Percentiles rank a stretch among this genome's conserved stretches.
Evolutionary conservation across 1,140 invertebrate species (phyloP).

Genomic region (Stegodyphus dumicola): DNA sequence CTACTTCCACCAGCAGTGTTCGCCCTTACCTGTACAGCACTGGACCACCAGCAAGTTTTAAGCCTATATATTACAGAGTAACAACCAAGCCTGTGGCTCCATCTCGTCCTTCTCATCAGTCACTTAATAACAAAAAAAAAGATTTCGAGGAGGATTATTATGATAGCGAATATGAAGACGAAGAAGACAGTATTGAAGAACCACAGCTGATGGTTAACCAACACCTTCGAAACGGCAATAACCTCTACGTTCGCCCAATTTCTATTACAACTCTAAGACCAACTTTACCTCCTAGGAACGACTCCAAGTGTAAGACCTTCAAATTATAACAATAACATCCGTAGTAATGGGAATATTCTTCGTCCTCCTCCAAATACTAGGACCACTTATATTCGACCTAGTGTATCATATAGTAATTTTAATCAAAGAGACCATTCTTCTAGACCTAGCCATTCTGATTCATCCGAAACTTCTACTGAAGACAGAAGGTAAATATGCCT

Average conservation of each 20-base stretch:
- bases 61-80: slow-evolving; percentile 39
- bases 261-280: slow-evolving; percentile 10
- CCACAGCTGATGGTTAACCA: slow-evolving; percentile 47
- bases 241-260: slow-evolving; percentile 37
- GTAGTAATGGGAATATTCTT: background rate
- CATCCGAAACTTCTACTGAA: background rate
- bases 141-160: slow-evolving; percentile 40
- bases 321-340: background rate
- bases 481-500: background rate
- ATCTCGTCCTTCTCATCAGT: background rate
- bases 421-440: slow-evolving; percentile 5
- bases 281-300: background rate
- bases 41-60: slow-evolving; percentile 44
- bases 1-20: background rate
- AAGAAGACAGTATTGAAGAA: slow-evolving; percentile 32
- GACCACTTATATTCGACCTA: background rate
- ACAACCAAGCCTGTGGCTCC: slow-evolving; percentile 1
- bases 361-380: slow-evolving; percentile 30
- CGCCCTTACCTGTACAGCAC: slow-evolving; percentile 47
- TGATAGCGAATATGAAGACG: slow-evolving; percentile 35
- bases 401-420: slow-evolving; percentile 14
- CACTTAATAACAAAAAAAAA: background rate
- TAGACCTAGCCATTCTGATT: background rate
- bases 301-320: background rate
- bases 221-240: slow-evolving; percentile 39